These are phyloP conservation scores for Melanchra persicariae DNA, from an alignment of 2,888 invertebrate species.

Conservation along the genomic window DNA sequence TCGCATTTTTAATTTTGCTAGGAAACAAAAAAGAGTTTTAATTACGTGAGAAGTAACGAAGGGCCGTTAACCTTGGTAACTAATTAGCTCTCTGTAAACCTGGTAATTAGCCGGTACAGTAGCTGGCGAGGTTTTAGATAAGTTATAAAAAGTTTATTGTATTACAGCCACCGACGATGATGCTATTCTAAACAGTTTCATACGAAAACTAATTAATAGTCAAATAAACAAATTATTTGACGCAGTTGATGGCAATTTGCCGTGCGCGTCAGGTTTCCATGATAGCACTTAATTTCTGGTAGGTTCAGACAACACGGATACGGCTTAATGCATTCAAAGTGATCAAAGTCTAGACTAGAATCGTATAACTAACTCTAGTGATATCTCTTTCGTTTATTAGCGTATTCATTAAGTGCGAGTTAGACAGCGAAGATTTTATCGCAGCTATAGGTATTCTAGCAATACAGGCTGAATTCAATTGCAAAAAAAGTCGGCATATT, in stretches of 20 bases:
- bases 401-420: conserved; percentile 51
- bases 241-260: conserved; percentile 34
- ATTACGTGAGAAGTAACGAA: conserved; percentile 66
- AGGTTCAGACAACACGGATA: conserved; percentile 54
- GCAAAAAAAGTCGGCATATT: conserved; percentile 52
- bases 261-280: conserved; percentile 35
- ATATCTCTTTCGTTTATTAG: conserved; percentile 49
- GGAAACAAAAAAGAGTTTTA: conserved; percentile 71
- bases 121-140: conserved; percentile 36
- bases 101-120: conserved; percentile 62
- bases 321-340: conserved; percentile 56
- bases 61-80: conserved; percentile 71
- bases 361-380: conserved; percentile 33
- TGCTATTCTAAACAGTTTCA: conserved; percentile 17
- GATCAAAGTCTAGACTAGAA: conserved; percentile 53
- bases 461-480: conserved; percentile 57
- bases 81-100: conserved; percentile 66
- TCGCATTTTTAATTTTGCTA: conserved; percentile 74
- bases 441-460: conserved; percentile 40
- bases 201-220: conserved; percentile 26
- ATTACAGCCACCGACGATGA: conserved; percentile 20
- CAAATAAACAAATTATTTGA: conserved; percentile 24
- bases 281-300: conserved; percentile 41
- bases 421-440: conserved; percentile 58
- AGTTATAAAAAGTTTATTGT: conserved; percentile 46